phyloP scores from a whole-genome alignment of 2,113 vertebrate genomes.

The Psephotus haematonotus region DNA sequence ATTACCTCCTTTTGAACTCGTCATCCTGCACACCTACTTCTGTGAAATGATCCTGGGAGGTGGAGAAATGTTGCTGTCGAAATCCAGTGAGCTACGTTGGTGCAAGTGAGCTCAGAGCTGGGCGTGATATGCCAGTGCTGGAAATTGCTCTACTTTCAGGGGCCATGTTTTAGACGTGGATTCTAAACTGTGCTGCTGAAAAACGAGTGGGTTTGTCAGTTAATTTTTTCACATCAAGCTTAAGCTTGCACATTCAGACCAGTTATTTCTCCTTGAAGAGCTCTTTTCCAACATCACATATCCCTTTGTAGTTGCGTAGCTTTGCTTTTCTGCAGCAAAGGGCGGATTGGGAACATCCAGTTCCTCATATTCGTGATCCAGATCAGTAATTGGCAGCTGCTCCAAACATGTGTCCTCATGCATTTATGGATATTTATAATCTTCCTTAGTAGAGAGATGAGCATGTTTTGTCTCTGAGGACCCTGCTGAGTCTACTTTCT shows the following conservation, averaged over 20 bases:
- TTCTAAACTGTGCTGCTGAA: background rate
- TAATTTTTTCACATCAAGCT: background rate
- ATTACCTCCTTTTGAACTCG: conserved; percentile 52
- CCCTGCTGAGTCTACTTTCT: background rate
- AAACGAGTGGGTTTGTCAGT: background rate
- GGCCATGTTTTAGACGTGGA: background rate
- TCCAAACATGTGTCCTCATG: conserved; percentile 33
- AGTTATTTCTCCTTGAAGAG: background rate
- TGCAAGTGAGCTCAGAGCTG: background rate
- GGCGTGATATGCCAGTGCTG: background rate
- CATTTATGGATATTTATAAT: conserved; percentile 22
- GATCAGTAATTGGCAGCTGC: conserved; percentile 11
- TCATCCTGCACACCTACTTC: conserved; percentile 10
- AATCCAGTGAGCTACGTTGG: background rate
- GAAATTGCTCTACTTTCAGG: background rate
- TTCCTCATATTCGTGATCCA: conserved; percentile 4
- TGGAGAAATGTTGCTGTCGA: background rate
- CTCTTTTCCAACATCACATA: conserved; percentile 1
- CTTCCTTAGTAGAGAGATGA: background rate
- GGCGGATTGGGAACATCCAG: conserved; percentile 43
- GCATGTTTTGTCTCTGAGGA: background rate
- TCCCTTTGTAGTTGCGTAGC: background rate
- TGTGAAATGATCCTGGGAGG: background rate
- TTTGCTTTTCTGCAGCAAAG: background rate
- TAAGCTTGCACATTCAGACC: conserved; percentile 2